These are phyloP conservation scores for Benthosema pterotum DNA, from an alignment of 2,797 vertebrate genomes.

Conservation along the genomic window DNA sequence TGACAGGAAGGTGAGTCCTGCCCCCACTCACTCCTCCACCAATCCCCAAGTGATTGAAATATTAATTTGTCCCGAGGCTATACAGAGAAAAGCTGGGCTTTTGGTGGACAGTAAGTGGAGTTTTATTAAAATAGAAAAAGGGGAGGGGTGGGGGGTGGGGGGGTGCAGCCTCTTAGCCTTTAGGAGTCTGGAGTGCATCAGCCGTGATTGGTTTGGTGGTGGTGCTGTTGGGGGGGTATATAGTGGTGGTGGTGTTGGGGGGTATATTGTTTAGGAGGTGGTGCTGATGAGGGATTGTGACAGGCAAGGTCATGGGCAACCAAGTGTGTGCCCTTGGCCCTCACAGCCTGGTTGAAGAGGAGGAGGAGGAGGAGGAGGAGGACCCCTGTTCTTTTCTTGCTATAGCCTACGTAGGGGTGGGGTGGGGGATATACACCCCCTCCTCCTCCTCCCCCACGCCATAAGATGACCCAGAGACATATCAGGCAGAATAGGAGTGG, in stretches of 20 bases:
- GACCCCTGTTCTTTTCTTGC: slow-evolving; percentile 46
- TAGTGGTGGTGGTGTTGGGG: slow-evolving; percentile 34
- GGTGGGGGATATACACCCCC: not conserved
- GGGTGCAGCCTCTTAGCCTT: slow-evolving; percentile 6
- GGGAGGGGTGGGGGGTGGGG: too few relatives aligned
- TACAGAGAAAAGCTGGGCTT: slow-evolving; percentile 81
- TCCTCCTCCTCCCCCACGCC: slow-evolving; percentile 24
- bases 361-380: too few relatives aligned
- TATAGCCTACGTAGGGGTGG: slow-evolving; percentile 20
- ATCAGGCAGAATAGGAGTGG: slow-evolving; percentile 73
- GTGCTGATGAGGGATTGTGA: slow-evolving; percentile 76
- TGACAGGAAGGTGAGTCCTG: slow-evolving; percentile 84
- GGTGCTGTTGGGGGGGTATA: not conserved
- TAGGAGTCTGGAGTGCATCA: slow-evolving; percentile 54
- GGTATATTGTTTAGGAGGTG: slow-evolving; percentile 65
- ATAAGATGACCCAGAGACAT: slow-evolving; percentile 78
- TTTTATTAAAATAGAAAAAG: slow-evolving; percentile 84
- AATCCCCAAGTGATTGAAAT: slow-evolving; percentile 92
- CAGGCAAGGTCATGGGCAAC: slow-evolving; percentile 77
- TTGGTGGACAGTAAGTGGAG: slow-evolving; percentile 87
- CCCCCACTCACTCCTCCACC: slow-evolving; percentile 61
- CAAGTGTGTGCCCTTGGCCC: slow-evolving; percentile 77
- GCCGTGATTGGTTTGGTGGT: slow-evolving; percentile 61
- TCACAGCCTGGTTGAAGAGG: slow-evolving; percentile 60
- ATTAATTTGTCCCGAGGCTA: slow-evolving; percentile 93